Conservation (phyloP, 2,888 invertebrate species). For the Folsomia manolachei region DNA sequence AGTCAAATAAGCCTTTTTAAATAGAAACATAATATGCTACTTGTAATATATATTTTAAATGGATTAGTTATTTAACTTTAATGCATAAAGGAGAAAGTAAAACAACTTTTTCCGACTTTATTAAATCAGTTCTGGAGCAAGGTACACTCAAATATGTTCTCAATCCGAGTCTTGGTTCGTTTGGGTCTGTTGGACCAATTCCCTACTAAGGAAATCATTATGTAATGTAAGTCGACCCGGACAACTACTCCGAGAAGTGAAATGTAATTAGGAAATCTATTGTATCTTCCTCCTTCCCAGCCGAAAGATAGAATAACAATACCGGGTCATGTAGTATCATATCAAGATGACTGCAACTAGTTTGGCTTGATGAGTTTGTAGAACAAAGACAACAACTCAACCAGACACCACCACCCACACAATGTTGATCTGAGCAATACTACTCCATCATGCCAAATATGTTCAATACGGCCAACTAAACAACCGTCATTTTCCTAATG, state of each 20-base stretch:
- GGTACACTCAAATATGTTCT: no score
- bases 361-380: background rate
- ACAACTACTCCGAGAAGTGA: background rate
- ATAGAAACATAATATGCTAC: no score
- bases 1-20: no score
- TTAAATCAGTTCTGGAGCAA: no score
- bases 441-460: background rate
- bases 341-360: background rate
- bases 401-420: background rate
- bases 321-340: no score
- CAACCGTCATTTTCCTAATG: background rate
- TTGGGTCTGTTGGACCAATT: background rate
- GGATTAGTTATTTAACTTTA: no score
- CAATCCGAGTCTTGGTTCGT: no score
- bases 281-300: background rate
- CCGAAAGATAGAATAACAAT: no score
- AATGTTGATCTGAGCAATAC: no score
- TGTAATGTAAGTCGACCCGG: background rate
- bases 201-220: constrained; percentile 1
- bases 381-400: background rate
- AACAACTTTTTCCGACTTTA: no score
- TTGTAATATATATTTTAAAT: no score
- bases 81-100: no score
- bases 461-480: background rate
- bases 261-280: constrained; percentile 6